phyloP scores from a whole-genome alignment of 2,113 vertebrate genomes.

The Anguilla japonica region DNA sequence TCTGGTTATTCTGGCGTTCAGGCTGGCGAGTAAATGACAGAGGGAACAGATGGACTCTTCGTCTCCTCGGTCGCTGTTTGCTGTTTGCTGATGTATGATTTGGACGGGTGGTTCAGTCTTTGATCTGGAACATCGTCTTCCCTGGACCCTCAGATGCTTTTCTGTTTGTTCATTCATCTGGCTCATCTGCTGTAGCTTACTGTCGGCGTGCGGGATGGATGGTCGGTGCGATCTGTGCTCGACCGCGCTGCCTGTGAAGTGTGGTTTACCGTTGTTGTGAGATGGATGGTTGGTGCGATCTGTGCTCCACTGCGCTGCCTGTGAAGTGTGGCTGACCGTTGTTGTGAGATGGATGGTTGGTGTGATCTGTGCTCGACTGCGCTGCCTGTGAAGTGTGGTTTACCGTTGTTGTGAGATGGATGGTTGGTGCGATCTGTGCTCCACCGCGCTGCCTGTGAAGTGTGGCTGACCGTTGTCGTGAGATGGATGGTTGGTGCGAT shows the following conservation, averaged over 20 bases:
- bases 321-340: no score
- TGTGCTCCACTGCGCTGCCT: no score
- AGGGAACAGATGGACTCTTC: background rate
- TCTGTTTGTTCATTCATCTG: background rate
- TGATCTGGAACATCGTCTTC: background rate
- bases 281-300: no score
- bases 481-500: background rate
- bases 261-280: no score
- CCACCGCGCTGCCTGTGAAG: background rate
- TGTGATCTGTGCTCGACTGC: no score
- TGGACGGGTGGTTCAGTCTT: background rate
- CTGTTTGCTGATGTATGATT: background rate
- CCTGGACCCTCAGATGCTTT: background rate
- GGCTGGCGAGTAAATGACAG: background rate
- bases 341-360: no score
- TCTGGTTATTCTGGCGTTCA: background rate
- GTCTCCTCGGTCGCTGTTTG: background rate
- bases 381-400: no score
- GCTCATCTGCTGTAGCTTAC: background rate
- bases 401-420: background rate
- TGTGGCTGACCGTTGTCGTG: no score
- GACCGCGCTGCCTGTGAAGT: background rate
- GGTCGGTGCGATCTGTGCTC: background rate
- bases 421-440: background rate
- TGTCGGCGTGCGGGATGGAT: background rate